A percentile compares a stretch with the other conserved stretches of the same genome.
Conservation (phyloP, 2,888 invertebrate species). For the Melanophora roralis region DNA sequence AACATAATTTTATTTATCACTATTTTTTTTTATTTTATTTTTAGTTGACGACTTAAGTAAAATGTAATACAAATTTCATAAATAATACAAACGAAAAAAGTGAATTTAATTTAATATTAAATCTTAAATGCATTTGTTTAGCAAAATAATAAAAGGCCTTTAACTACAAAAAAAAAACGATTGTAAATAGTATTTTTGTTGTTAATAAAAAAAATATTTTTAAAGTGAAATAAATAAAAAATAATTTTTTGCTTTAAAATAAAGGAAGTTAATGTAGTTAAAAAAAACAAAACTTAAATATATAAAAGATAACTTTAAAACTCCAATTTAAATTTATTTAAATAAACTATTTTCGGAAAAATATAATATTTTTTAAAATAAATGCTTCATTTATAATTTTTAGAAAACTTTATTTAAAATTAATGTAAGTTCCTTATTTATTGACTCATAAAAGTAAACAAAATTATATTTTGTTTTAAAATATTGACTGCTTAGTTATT, state of each 20-base stretch:
- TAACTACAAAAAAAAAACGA: slow-evolving; percentile 22
- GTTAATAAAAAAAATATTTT: slow-evolving; percentile 7
- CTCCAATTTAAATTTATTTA: no score
- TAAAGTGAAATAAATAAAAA: no score
- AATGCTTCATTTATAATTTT: background rate
- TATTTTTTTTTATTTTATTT: slow-evolving; percentile 49
- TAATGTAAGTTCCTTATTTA: slow-evolving; percentile 40
- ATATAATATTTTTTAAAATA: slow-evolving; percentile 25
- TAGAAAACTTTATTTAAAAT: slow-evolving; percentile 9
- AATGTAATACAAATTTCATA: slow-evolving; percentile 29
- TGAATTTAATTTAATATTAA: slow-evolving; percentile 33
- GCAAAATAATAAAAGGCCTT: slow-evolving; percentile 39
- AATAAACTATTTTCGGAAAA: no score
- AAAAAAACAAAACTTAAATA: background rate
- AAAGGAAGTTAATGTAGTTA: background rate
- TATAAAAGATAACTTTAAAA: no score
- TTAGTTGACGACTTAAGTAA: slow-evolving; percentile 58
- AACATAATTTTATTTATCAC: slow-evolving; percentile 19
- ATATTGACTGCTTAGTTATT: slow-evolving; percentile 41
- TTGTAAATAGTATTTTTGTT: slow-evolving; percentile 8
- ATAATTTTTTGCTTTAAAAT: no score
- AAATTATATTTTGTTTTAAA: background rate
- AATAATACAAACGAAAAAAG: slow-evolving; percentile 26
- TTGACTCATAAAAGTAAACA: background rate
- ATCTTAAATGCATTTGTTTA: slow-evolving; percentile 51